Base-by-base conservation (phyloP, 2,797 vertebrate genomes). In the Enteromius thamalakanensis region DNA sequence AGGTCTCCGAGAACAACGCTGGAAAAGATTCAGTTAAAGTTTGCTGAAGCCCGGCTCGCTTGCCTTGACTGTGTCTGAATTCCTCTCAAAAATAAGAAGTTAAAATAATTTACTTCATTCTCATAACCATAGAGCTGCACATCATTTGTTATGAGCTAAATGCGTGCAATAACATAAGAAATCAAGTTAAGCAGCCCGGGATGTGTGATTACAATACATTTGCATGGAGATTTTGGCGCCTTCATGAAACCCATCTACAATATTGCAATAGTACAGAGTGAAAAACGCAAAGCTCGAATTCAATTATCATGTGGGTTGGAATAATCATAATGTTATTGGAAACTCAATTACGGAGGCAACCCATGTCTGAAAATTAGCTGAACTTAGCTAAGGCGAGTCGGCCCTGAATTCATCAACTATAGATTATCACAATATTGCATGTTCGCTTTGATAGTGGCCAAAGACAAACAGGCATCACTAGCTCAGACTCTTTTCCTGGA, bases 291-390 rank as follows among this genome's bases (percentile, higher is more conserved):
- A 98, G 95, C 95, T 95, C 96, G 95, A 96, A 99, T 99, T 98
- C 96, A 99, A 99, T 99, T 99, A 99, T 97, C 96, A 96, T 95
- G 98, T 96, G 96, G 94, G 94, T 92, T 93, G 93, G 96, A 98
- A 99, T 98, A 98, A 99, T 99, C 97, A 97, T 99, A 99, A 99
- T 97, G 97, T 98, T 99, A 99, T 99, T 99, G 97, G 96, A 99
- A 99, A 99, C 97, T 98, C 97, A 99, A 99, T 99, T 99, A 99
- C 92, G 93, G 95, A 97, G 96, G 96, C 96, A 97, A 98, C 96
- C 96, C 96, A 95, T 98, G 97, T 98, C 94, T 92, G 96, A 95
- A 97, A 99, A 99, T 99, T 98, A 99, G 97, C 97, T 97, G 96
- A 97, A 96, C 95, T 96, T 98, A 96, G 97, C 97, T 96, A 97